A percentile compares a stretch with the other conserved stretches of the same genome.
Evolutionary conservation across 2,797 vertebrate species (phyloP).

Genomic region (Otolemur crassicaudatus): DNA sequence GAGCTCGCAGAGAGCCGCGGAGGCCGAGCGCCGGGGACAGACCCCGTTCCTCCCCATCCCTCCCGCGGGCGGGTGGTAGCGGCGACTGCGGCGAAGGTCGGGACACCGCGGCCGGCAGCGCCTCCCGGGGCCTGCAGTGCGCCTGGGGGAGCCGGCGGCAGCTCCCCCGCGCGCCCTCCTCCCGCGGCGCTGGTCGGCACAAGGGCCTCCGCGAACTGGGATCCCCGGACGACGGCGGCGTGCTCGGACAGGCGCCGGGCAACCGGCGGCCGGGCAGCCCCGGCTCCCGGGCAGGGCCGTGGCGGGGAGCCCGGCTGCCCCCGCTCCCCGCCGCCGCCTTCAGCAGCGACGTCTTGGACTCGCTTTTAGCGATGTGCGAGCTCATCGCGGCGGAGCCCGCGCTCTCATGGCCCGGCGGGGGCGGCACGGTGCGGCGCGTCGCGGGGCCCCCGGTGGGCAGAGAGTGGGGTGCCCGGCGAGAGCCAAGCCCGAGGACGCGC

Average conservation of each 20-base stretch:
- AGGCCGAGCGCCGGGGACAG: slow-evolving; percentile 84
- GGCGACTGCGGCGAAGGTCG: slow-evolving; percentile 77
- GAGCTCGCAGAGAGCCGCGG: slow-evolving; percentile 82
- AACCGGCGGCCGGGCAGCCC: slow-evolving; percentile 69
- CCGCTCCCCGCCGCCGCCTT: slow-evolving; percentile 88
- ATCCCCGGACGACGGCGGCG: slow-evolving; percentile 89
- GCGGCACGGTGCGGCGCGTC: slow-evolving; percentile 79
- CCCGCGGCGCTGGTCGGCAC: slow-evolving; percentile 91
- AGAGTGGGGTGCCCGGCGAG: slow-evolving; percentile 75
- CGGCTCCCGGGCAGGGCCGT: slow-evolving; percentile 79
- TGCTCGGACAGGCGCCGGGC: slow-evolving; percentile 46
- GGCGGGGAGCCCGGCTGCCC: slow-evolving; percentile 84
- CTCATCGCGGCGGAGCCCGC: slow-evolving; percentile 90
- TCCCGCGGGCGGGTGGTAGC: slow-evolving; percentile 83
- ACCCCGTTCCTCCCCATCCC: slow-evolving; percentile 86
- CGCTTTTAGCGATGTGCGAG: slow-evolving; percentile 93
- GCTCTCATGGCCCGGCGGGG: slow-evolving; percentile 85
- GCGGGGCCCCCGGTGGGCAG: slow-evolving; percentile 73
- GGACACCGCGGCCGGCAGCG: slow-evolving; percentile 70
- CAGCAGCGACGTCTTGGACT: slow-evolving; percentile 93
- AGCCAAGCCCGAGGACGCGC: slow-evolving; percentile 81
- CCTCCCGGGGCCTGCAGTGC: slow-evolving; percentile 86
- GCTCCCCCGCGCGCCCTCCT: slow-evolving; percentile 87
- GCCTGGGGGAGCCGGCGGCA: slow-evolving; percentile 82
- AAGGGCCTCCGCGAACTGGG: slow-evolving; percentile 94